Evolutionary conservation across 2,113 vertebrate genomes (phyloP), one percentile per base, ranked within the genome.

Genomic region (Ibidorhyncha struthersii): DNA sequence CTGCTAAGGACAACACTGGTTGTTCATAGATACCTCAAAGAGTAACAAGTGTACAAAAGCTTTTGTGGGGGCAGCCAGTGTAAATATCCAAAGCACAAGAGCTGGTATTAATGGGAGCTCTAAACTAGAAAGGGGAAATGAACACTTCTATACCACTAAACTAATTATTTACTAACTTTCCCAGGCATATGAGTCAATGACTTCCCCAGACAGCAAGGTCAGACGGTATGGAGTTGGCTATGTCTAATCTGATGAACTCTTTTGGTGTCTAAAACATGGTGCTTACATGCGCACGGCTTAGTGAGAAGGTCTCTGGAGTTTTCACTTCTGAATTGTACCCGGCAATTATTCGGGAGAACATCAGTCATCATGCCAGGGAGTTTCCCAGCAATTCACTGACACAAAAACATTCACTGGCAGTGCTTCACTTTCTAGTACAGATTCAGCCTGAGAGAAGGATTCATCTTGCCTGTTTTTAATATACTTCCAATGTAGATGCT

Each of bases 261-360:
- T 45, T 38, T 36, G 14, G 7, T 23, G 2, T 67, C 34, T 67
- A 81, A 84, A 80, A 34, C 0, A 0, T 19, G 12, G 18, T 84
- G 38, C n/a, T 52, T 58, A 34, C 8, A 29, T 9, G 9, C 2
- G 0, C 38, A 21, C 0, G 1, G 41, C 27, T 82, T 47, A 26
- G 43, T 1, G 8, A 72, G 71, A 61, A n/a, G 2, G 47, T 55
- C 25, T 45, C 59, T 50, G 58, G 10, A 76, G 13, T 82, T 89
- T 69, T 61, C 40, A 55, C 14, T 79, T 73, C 63, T 71, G 22
- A 82, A 38, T 34, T 47, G 30, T 66, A 65, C 30, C 27, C 66
- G 50, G 40, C 41, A 79, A 22, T 61, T 61, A n/a, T 38, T 2
- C 47, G 14, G 36, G 52, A 89, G 66, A 79, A 62, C 29, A 95